These are phyloP conservation scores for Bungarus multicinctus DNA, from an alignment of 2,113 vertebrate species.

Conservation along the genomic window DNA sequence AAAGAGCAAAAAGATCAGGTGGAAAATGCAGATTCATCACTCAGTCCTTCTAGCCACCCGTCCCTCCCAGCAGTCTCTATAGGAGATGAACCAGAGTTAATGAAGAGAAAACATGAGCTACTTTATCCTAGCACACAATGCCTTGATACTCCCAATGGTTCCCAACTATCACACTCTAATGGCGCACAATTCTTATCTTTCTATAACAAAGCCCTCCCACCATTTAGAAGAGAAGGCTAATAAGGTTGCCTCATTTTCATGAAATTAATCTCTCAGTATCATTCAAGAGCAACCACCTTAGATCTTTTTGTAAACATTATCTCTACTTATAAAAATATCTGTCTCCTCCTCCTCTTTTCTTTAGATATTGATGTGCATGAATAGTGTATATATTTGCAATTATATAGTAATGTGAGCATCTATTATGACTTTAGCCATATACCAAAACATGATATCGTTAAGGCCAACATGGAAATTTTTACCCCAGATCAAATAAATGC, in stretches of 20 bases:
- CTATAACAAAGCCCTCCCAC: background rate
- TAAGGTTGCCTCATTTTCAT: slow-evolving; percentile 8
- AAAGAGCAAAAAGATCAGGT: slow-evolving; percentile 24
- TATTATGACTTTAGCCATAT: background rate
- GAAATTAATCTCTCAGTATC: slow-evolving; percentile 12
- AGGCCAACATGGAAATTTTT: background rate
- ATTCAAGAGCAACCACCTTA: background rate
- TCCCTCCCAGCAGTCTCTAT: background rate
- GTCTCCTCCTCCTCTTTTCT: background rate
- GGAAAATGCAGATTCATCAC: background rate
- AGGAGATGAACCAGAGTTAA: background rate
- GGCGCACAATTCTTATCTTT: background rate
- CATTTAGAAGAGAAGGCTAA: slow-evolving; percentile 5
- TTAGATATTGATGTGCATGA: background rate
- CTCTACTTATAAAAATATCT: background rate
- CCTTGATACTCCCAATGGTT: background rate
- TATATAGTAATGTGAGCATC: background rate
- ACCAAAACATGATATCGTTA: background rate
- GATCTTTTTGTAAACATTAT: background rate
- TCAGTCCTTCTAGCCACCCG: background rate
- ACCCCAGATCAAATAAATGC: background rate
- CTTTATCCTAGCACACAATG: background rate
- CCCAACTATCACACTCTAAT: background rate
- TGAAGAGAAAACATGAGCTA: background rate
- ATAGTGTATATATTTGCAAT: background rate